phyloP scores from a whole-genome alignment of 2,113 vertebrate genomes.

The Hipposideros armiger region DNA sequence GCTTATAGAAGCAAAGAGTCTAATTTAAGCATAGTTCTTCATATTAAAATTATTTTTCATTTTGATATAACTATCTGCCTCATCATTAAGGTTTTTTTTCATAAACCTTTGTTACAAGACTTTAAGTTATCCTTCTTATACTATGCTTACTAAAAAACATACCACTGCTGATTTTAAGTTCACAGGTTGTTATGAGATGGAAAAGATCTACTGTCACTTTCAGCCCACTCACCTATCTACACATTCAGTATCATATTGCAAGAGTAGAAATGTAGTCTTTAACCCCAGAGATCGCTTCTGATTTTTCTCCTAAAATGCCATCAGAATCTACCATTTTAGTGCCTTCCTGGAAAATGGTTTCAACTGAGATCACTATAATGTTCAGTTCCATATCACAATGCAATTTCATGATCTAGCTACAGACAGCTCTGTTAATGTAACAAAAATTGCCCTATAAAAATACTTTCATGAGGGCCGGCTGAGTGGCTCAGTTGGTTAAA shows the following conservation, averaged over 20 bases:
- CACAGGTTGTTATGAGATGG: constrained; percentile 10
- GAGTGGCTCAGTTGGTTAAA: too few species aligned
- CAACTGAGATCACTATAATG: background rate
- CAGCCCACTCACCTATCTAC: background rate
- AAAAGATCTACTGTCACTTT: background rate
- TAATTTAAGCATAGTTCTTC: constrained; percentile 11
- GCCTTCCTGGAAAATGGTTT: constrained; percentile 24
- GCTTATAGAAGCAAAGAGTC: background rate
- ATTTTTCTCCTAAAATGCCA: constrained; percentile 39
- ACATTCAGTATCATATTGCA: background rate
- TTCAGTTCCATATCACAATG: background rate
- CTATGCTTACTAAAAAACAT: background rate
- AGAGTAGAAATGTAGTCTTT: too few species aligned
- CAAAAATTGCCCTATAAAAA: constrained; percentile 35
- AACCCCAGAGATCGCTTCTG: background rate
- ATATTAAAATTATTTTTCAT: constrained; percentile 35
- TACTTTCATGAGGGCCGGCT: background rate
- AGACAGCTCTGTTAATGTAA: constrained; percentile 24
- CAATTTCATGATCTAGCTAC: constrained; percentile 1
- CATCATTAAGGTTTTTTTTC: background rate
- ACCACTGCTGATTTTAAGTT: background rate
- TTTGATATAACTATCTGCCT: background rate
- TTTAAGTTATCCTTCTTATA: background rate
- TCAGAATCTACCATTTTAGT: background rate
- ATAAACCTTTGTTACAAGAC: constrained; percentile 14